A percentile compares a stretch with the other conserved stretches of the same genome.
Conservation (phyloP, 2,113 vertebrate genomes). For the Gasterosteus nipponicus region DNA sequence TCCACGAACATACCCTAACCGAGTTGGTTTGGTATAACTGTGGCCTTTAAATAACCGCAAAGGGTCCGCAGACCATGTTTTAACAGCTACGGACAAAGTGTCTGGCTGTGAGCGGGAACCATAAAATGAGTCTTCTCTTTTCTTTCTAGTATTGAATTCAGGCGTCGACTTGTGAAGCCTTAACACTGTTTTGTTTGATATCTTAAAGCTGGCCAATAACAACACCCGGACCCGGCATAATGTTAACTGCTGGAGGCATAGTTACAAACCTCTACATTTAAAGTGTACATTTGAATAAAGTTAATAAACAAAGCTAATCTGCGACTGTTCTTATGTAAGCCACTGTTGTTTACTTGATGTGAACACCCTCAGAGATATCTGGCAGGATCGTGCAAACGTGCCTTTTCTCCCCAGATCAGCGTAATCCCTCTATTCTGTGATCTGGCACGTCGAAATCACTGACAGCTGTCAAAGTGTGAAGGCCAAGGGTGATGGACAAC, state of each 20-base stretch:
- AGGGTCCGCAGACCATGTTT: neutral
- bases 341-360: conserved; percentile 26
- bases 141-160: neutral
- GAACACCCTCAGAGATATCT: conserved; percentile 6
- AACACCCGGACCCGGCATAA: neutral
- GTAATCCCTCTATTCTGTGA: conserved; percentile 48
- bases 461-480: conserved; percentile 70
- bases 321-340: neutral
- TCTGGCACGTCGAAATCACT: conserved; percentile 48
- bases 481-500: conserved; percentile 36
- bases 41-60: neutral
- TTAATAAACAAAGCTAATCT: conserved; percentile 25
- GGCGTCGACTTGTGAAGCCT: neutral
- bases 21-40: neutral
- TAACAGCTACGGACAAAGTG: neutral
- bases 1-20: neutral
- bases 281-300: neutral
- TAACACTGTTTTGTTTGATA: neutral
- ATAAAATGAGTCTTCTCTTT: neutral
- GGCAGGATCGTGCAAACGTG: conserved; percentile 4
- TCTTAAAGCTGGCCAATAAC: too few relatives aligned
- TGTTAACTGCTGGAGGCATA: neutral
- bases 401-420: conserved; percentile 39
- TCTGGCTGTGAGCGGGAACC: neutral
- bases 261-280: neutral